Base-by-base conservation (phyloP, 1,140 invertebrate genomes). In the Bombus confusus region DNA sequence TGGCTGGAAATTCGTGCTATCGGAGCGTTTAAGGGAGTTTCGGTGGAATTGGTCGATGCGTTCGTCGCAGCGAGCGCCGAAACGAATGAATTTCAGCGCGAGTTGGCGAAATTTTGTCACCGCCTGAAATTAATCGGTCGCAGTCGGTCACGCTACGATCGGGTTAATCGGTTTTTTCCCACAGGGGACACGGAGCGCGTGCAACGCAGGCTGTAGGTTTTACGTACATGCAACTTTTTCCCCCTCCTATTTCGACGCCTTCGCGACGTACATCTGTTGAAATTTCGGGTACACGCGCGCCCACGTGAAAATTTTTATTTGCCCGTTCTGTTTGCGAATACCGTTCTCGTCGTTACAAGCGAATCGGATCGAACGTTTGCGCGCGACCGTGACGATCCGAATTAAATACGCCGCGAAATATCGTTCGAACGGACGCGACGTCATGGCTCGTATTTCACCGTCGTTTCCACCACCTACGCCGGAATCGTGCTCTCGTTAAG, bases 391-490 rank as follows among this genome's bases (percentile, higher is more conserved):
- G 34, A 72, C 79, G 28, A 71, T 73, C 18, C 68, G 73, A 80
- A 80, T 76, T 83, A 74, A 74, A 75, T 66, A 83, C 72, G 41
- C 73, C 59, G 31, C 80, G 80, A 72, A 57, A 71, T 80, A 80
- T 72, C 47, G 52, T 72, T 72, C 28, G 66, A n/a, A 15, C 1
- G 0, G 47, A 47, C 22, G 13, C 2, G 34, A 10, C 66, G 37
- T 72, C 57, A 1, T 5, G 18, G 28, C 34, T n/a, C 15, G 28
- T 59, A 13, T 22, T 39, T 71, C 68, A 52, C 2, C 28, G 28
- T 41, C 34, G 47, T 37, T 41, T 34, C 34, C 3, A n/a, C 47
- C 6, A 41, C 8, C 68, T n/a, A 71, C 59, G 1, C n/a, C 43
- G 37, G 31, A 71, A 1, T 52, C 22, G 25, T 0, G 43, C 34